A percentile compares a stretch with the other conserved stretches of the same genome.
phyloP scores from a whole-genome alignment of 2,888 invertebrate genomes.

The Conistra vaccinii region DNA sequence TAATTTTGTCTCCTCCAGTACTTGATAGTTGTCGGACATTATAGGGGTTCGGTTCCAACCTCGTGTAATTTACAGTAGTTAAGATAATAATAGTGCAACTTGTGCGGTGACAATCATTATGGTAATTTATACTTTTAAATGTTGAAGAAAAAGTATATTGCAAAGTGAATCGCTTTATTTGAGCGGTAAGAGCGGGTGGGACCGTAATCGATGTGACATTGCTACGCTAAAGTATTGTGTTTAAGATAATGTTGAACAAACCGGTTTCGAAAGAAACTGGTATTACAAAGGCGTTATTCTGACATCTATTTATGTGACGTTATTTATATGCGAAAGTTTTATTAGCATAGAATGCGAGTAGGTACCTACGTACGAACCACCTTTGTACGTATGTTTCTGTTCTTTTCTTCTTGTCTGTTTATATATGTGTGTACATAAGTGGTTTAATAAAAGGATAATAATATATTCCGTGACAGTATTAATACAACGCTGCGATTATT shows the following conservation, averaged over 20 bases:
- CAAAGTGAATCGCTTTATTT: slow-evolving; percentile 47
- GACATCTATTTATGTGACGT: slow-evolving; percentile 34
- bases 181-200: slow-evolving; percentile 3
- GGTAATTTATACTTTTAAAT: slow-evolving; percentile 40
- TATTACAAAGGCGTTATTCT: slow-evolving; percentile 15
- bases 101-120: slow-evolving; percentile 47
- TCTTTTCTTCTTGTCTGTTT: no score
- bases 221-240: slow-evolving; percentile 25
- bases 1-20: slow-evolving; percentile 28
- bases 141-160: slow-evolving; percentile 21
- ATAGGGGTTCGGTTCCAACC: slow-evolving; percentile 31
- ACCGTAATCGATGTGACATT: slow-evolving; percentile 29
- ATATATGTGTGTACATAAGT: no score
- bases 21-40: slow-evolving; percentile 22
- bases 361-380: no score
- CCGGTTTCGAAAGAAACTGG: slow-evolving; percentile 43
- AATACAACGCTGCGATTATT: not conserved
- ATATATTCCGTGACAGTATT: not conserved
- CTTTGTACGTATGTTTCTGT: no score
- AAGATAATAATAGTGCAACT: slow-evolving; percentile 44
- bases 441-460: no score
- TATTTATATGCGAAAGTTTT: slow-evolving; percentile 20
- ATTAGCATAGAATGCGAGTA: not conserved
- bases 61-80: slow-evolving; percentile 53
- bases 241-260: slow-evolving; percentile 33